These are phyloP conservation scores for Augiades crinisus DNA, from an alignment of 2,888 invertebrate species.

Conservation along the genomic window DNA sequence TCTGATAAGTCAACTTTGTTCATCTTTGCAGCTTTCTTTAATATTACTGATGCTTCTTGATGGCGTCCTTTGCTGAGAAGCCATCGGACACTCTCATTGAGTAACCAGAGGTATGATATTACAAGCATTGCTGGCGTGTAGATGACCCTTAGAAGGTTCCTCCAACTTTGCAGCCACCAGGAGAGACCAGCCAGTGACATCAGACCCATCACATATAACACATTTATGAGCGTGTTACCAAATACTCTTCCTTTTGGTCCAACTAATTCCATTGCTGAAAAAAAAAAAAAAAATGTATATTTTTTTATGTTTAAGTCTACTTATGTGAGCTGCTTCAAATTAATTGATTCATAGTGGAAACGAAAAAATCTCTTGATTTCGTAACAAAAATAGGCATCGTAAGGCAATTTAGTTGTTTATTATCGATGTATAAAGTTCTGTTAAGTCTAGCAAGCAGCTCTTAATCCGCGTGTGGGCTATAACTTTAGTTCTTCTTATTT, in stretches of 20 bases:
- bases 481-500: too few species aligned
- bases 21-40: slow-evolving; percentile 84
- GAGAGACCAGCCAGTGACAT: slow-evolving; percentile 85
- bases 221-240: slow-evolving; percentile 86
- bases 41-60: slow-evolving; percentile 83
- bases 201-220: slow-evolving; percentile 87
- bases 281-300: slow-evolving; percentile 16
- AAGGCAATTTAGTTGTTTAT: too few species aligned
- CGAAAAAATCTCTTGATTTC: too few species aligned
- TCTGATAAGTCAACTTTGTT: slow-evolving; percentile 79
- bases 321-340: too few species aligned
- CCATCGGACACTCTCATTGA: slow-evolving; percentile 90
- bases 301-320: too few species aligned
- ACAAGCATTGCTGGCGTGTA: slow-evolving; percentile 87
- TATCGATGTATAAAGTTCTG: too few species aligned
- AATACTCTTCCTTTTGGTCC: slow-evolving; percentile 88
- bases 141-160: slow-evolving; percentile 83
- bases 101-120: slow-evolving; percentile 84
- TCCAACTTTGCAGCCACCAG: slow-evolving; percentile 87
- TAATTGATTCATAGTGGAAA: too few species aligned
- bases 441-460: too few species aligned
- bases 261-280: slow-evolving; percentile 89
- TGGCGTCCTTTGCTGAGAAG: slow-evolving; percentile 85
- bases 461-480: too few species aligned
- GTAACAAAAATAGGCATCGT: too few species aligned